Conservation (phyloP, 1,140 invertebrate species). For the Meloidogyne floridensis region DNA sequence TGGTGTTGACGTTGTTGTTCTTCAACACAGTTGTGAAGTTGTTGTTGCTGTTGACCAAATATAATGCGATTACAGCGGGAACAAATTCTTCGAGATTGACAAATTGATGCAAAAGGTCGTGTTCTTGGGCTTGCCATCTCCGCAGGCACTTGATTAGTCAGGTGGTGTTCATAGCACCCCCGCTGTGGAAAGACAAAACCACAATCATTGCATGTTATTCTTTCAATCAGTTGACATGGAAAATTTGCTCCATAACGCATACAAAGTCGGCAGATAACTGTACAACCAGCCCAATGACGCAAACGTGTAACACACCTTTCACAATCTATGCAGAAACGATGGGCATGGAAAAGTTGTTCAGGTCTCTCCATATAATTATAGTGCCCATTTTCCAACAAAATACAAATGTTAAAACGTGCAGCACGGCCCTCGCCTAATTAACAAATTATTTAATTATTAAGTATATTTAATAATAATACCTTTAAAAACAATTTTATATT, state of each 20-base stretch:
- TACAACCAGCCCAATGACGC: not conserved
- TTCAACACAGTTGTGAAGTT: not conserved
- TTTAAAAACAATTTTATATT: not conserved
- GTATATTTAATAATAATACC: not conserved
- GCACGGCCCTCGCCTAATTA: not conserved
- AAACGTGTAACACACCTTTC: not conserved
- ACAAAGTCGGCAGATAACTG: constrained; percentile 13
- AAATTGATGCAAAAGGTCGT: not conserved
- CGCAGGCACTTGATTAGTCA: not conserved
- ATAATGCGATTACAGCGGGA: not conserved
- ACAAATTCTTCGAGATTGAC: constrained; percentile 10
- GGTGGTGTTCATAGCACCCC: constrained; percentile 5
- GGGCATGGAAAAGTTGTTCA: constrained; percentile 9
- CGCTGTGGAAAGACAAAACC: constrained; percentile 13
- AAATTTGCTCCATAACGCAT: constrained; percentile 2
- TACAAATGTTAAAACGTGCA: constrained; percentile 8
- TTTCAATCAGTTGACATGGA: not conserved
- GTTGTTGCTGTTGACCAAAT: not conserved
- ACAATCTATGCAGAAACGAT: constrained; percentile 13
- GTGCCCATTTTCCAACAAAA: not conserved
- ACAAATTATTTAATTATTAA: not conserved
- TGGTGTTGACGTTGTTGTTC: not conserved
- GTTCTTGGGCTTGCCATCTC: not conserved
- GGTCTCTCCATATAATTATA: constrained; percentile 7
- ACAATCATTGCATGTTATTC: not conserved